Evolutionary conservation across 1,140 invertebrate genomes (phyloP).

Genomic region (Hetaerina americana): DNA sequence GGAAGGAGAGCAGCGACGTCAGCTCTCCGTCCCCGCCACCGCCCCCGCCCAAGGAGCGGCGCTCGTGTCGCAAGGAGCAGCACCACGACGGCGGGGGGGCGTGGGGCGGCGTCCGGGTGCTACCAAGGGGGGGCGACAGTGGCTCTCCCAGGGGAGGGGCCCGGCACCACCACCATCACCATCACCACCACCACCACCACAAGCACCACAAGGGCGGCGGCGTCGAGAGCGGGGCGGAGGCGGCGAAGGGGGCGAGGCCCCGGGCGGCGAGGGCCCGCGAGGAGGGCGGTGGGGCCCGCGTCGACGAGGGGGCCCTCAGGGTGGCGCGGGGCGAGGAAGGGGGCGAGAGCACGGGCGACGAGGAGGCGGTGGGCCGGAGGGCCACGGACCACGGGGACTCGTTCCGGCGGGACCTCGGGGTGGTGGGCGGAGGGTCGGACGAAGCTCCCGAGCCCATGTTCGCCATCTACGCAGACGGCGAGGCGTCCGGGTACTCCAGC

Average conservation of each 20-base stretch:
- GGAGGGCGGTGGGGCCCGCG: constrained; percentile 27
- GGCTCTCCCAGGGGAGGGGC: constrained; percentile 10
- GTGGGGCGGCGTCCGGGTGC: constrained; percentile 5
- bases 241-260: constrained; percentile 23
- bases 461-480: not conserved
- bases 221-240: constrained; percentile 13
- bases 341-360: constrained; percentile 3
- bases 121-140: not conserved
- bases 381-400: not conserved
- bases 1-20: not conserved
- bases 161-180: constrained; percentile 15
- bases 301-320: constrained; percentile 19
- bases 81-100: constrained; percentile 30
- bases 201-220: not conserved
- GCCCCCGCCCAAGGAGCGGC: constrained; percentile 17
- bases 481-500: not conserved
- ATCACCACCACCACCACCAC: constrained; percentile 9
- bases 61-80: constrained; percentile 30
- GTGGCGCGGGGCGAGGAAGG: constrained; percentile 13
- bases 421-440: not conserved
- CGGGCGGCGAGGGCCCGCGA: constrained; percentile 24
- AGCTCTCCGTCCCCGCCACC: not conserved
- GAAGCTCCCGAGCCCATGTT: not conserved
- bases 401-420: not conserved
- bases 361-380: not conserved